These are phyloP conservation scores for Myripristis jacobus DNA, from an alignment of 2,797 vertebrate genomes.

Conservation along the genomic window DNA sequence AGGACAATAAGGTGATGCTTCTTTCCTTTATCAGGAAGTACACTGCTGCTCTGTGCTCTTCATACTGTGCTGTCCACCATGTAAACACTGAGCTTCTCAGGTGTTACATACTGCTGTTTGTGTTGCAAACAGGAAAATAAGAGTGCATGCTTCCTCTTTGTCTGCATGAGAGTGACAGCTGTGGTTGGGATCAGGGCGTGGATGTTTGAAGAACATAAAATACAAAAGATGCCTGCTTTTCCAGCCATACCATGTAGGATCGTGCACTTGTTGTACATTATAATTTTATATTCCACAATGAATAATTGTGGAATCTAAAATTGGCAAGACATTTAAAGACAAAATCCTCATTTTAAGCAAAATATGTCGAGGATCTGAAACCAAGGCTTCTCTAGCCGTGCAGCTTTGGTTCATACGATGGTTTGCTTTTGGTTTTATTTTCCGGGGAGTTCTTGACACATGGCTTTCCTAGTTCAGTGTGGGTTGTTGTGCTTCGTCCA, in stretches of 20 bases:
- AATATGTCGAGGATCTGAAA: background rate
- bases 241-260: slow-evolving; percentile 15
- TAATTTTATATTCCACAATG: background rate
- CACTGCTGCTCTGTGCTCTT: slow-evolving; percentile 62
- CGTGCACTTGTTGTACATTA: slow-evolving; percentile 30
- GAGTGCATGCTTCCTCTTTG: slow-evolving; percentile 53
- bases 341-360: background rate
- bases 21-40: slow-evolving; percentile 74
- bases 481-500: background rate
- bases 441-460: no score
- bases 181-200: slow-evolving; percentile 1
- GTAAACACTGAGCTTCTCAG: slow-evolving; percentile 69
- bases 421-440: no score
- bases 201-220: slow-evolving; percentile 15
- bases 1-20: slow-evolving; percentile 97
- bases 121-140: slow-evolving; percentile 65
- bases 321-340: slow-evolving; percentile 6
- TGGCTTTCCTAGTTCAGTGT: slow-evolving; percentile 7
- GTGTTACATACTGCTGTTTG: slow-evolving; percentile 71
- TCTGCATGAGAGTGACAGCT: slow-evolving; percentile 49
- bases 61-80: slow-evolving; percentile 53
- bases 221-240: slow-evolving; percentile 26
- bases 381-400: slow-evolving; percentile 8
- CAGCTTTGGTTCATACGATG: background rate
- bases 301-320: background rate